A percentile compares a stretch with the other conserved stretches of the same genome.
phyloP scores from a whole-genome alignment of 2,888 invertebrate genomes.

The Trissolcus brochymenae region DNA sequence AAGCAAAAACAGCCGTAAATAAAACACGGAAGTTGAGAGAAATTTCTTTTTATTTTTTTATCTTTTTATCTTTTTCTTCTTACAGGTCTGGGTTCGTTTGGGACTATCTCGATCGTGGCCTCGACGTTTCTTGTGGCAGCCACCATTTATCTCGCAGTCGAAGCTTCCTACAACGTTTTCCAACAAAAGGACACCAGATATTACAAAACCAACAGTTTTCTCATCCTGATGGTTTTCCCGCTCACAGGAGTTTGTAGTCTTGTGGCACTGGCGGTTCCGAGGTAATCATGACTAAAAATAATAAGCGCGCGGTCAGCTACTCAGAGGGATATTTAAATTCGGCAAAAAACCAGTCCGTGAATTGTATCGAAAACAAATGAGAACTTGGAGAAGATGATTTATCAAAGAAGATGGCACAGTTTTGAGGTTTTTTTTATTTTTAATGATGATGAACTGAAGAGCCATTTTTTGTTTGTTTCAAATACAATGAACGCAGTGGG shows the following conservation, averaged over 20 bases:
- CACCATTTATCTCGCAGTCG: constrained; percentile 68
- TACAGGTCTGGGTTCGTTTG: constrained; percentile 69
- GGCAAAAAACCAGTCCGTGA: background rate
- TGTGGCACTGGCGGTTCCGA: constrained; percentile 69
- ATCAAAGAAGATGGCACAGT: background rate
- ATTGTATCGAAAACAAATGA: constrained; percentile 1
- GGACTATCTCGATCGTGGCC: constrained; percentile 65
- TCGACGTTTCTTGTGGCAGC: constrained; percentile 65
- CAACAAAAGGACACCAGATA: constrained; percentile 66
- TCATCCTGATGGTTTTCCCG: constrained; percentile 70
- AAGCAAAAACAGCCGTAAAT: background rate
- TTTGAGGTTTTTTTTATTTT: background rate
- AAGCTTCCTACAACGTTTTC: constrained; percentile 67
- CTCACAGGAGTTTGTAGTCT: constrained; percentile 70
- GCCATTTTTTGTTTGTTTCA: no score
- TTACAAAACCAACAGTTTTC: constrained; percentile 67
- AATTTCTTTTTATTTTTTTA: background rate
- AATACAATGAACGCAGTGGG: no score
- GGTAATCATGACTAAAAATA: constrained; percentile 62
- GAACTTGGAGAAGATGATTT: background rate
- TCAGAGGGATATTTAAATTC: constrained; percentile 2
- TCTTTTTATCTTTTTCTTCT: constrained; percentile 10
- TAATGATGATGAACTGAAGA: background rate
- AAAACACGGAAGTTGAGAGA: constrained; percentile 1
- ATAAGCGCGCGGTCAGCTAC: background rate